Base-by-base conservation (phyloP, 1,140 invertebrate species). In the Mamestra configurata region DNA sequence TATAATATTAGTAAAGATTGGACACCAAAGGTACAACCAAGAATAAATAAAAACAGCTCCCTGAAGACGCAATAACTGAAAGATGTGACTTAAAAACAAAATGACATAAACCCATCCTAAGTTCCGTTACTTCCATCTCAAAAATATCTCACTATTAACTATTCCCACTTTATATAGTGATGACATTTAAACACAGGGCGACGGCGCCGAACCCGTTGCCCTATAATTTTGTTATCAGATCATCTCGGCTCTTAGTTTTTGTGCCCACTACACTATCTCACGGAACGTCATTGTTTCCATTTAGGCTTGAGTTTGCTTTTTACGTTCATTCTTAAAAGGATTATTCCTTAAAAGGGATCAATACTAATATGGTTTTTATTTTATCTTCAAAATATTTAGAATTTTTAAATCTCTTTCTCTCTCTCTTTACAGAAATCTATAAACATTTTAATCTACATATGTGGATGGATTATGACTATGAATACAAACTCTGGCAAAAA, bases 211-310 rank as follows among this genome's bases (percentile, higher is more conserved):
- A 79, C 51, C 22, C 53, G 15, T 59, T 49, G 61, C 77, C 78
- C 87, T 86, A 84, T 88, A 86, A 89, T 89, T 89, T 86, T 64
- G 84, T 89, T 89, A 89, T 89, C 88, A 84, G 71, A 66, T 76
- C 81, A 89, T 89, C 88, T 86, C 80, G 86, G 71, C 81, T 76
- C 82, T 85, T 80, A 83, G 76, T 87, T 87, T 88, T 88, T 87
- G 79, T 84, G 71, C 79, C 64, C 68, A 70, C 77, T 76, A 77
- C 72, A 71, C 83, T 84, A 82, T 85, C 84, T 84, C 80, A 84
- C 76, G 81, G 68, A 72, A 64, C 82, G 77, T 76, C 81, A 79
- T 89, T 87, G 77, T 86, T 86, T 82, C 79, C 80, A 81, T 82
- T 83, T 81, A 73, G 70, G 79, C 71, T 49, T 83, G 59, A 20